Evolutionary conservation across 2,113 vertebrate species (phyloP).

Genomic region (Gnathonemus echidnorhynchus): DNA sequence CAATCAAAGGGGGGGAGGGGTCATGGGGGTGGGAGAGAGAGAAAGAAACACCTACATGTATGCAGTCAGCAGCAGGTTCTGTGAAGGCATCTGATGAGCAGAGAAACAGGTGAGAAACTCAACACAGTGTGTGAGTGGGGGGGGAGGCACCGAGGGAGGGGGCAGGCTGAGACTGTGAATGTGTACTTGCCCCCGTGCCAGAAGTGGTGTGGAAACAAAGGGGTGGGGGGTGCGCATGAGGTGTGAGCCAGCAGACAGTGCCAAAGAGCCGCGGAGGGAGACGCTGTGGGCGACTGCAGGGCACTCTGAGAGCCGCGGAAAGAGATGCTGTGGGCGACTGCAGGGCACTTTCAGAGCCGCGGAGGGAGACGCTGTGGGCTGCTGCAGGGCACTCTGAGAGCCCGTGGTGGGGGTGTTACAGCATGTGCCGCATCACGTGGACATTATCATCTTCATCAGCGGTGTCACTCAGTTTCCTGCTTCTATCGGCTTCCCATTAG

Average conservation of each 20-base stretch:
- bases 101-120: conserved; percentile 61
- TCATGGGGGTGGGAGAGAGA: conserved; percentile 32
- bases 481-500: neutral
- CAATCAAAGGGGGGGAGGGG: conserved; percentile 49
- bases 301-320: too few species aligned
- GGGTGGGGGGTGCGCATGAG: neutral
- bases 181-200: neutral
- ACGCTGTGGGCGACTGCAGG: neutral
- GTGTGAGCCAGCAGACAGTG: neutral
- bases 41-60: conserved; percentile 30
- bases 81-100: conserved; percentile 48
- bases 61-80: conserved; percentile 51
- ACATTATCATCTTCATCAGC: neutral
- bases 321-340: neutral
- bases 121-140: neutral
- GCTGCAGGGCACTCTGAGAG: neutral
- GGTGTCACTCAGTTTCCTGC: neutral
- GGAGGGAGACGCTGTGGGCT: neutral
- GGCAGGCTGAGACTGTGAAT: neutral
- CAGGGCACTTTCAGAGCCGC: neutral
- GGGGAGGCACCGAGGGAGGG: neutral
- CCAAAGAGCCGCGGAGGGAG: neutral
- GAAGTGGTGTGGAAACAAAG: neutral
- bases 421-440: neutral
- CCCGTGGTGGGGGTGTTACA: neutral